Percentiles rank a stretch among this genome's conserved stretches.
These are phyloP conservation scores for Corydoras sp. DNA, from an alignment of 2,113 vertebrate genomes.

Conservation along the genomic window DNA sequence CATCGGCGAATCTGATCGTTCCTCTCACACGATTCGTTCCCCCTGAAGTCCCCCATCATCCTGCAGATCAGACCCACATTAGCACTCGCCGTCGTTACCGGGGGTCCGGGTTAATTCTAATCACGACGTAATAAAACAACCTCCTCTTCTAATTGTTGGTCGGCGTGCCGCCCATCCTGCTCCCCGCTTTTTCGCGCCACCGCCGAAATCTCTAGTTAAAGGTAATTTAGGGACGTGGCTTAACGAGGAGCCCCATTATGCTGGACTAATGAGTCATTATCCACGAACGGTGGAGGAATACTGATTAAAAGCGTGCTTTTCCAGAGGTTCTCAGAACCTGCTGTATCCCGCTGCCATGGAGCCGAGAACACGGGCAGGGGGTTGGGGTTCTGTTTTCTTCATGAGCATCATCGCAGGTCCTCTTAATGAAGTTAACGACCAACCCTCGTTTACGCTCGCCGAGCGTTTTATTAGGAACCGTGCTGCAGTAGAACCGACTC, in stretches of 20 bases:
- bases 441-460: too few species aligned
- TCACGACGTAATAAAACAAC: constrained; percentile 52
- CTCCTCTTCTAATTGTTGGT: constrained; percentile 45
- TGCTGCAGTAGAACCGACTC: too few species aligned
- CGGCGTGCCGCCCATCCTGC: constrained; percentile 40
- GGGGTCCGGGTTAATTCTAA: constrained; percentile 43
- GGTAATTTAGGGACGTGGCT: constrained; percentile 58
- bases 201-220: constrained; percentile 56
- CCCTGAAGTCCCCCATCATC: constrained; percentile 30
- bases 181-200: constrained; percentile 21
- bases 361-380: constrained; percentile 7
- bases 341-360: constrained; percentile 41
- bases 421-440: neutral
- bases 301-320: constrained; percentile 62
- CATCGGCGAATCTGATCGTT: too few species aligned
- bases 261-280: constrained; percentile 62
- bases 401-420: neutral
- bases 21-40: too few species aligned
- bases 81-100: constrained; percentile 40
- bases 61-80: constrained; percentile 37
- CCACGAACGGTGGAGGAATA: constrained; percentile 53
- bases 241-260: constrained; percentile 60
- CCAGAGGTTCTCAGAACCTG: constrained; percentile 46
- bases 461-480: too few species aligned
- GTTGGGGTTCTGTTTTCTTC: neutral